phyloP scores from a whole-genome alignment of 2,888 invertebrate species.

The Archips xylosteana region DNA sequence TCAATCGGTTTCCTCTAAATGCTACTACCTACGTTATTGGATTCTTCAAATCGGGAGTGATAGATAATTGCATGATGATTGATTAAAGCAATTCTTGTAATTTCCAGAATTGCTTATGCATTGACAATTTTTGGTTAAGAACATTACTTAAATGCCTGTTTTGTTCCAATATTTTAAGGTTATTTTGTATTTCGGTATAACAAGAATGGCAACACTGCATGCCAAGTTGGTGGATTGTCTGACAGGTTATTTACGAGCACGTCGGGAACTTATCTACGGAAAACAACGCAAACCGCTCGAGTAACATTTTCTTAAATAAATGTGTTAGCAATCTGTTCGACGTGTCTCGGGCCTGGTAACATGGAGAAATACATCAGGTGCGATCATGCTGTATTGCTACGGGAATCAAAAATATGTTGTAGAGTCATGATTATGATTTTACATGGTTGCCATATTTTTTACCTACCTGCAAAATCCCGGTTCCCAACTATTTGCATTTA shows the following conservation, averaged over 20 bases:
- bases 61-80: no score
- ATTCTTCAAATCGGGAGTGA: no score
- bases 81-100: no score
- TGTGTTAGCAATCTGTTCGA: constrained; percentile 28
- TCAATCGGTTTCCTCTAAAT: no score
- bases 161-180: background rate
- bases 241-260: constrained; percentile 47
- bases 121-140: no score
- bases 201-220: background rate
- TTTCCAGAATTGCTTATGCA: no score
- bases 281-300: constrained; percentile 38
- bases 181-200: background rate
- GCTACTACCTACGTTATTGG: no score
- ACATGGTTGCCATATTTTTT: no score
- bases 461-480: no score
- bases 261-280: constrained; percentile 39
- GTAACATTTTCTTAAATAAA: constrained; percentile 34
- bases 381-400: background rate
- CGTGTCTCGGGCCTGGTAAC: constrained; percentile 21
- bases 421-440: no score
- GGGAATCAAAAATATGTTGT: background rate
- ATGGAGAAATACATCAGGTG: constrained; percentile 28
- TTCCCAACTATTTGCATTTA: no score
- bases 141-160: background rate
- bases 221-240: constrained; percentile 38